phyloP scores from a whole-genome alignment of 1,140 invertebrate genomes.

The Drosophila arawakana region DNA sequence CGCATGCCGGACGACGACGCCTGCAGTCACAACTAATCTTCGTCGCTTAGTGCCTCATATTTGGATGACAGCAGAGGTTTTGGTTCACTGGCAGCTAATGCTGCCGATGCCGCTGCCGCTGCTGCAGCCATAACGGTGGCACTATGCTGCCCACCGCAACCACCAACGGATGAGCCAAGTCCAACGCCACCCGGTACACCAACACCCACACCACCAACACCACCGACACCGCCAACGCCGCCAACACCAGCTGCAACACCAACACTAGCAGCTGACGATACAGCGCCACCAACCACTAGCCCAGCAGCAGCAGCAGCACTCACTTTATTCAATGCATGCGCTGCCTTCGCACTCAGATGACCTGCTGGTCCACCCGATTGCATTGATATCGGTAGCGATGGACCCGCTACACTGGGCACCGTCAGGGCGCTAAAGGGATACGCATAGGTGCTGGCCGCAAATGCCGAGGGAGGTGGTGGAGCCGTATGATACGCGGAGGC shows the following conservation, averaged over 20 bases:
- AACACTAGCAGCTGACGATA: conserved; percentile 52
- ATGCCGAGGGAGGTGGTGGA: conserved; percentile 65
- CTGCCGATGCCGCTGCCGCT: conserved; percentile 77
- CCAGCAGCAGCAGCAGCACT: conserved; percentile 24
- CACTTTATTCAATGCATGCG: conserved; percentile 58
- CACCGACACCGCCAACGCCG: conserved; percentile 48
- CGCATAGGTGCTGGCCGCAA: conserved; percentile 85
- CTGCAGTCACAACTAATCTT: conserved; percentile 88
- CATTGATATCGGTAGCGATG: conserved; percentile 64
- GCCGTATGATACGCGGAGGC: conserved; percentile 57
- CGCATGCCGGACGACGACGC: conserved; percentile 73
- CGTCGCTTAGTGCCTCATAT: conserved; percentile 94
- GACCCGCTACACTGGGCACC: conserved; percentile 81
- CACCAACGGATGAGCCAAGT: conserved; percentile 58
- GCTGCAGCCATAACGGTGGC: conserved; percentile 67
- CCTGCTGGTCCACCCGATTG: conserved; percentile 53
- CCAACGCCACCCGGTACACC: conserved; percentile 20
- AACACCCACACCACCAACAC: conserved; percentile 12
- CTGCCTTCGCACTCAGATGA: conserved; percentile 77
- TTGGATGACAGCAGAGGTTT: conserved; percentile 93
- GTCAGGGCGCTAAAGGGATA: conserved; percentile 88
- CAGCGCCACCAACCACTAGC: conserved; percentile 40
- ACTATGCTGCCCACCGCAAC: conserved; percentile 61
- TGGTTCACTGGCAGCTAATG: conserved; percentile 86
- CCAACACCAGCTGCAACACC: conserved; percentile 45